Evolutionary conservation across 2,888 invertebrate genomes (phyloP), one percentile per base, ranked within the genome.

Genomic region (Teleogryllus oceanicus): DNA sequence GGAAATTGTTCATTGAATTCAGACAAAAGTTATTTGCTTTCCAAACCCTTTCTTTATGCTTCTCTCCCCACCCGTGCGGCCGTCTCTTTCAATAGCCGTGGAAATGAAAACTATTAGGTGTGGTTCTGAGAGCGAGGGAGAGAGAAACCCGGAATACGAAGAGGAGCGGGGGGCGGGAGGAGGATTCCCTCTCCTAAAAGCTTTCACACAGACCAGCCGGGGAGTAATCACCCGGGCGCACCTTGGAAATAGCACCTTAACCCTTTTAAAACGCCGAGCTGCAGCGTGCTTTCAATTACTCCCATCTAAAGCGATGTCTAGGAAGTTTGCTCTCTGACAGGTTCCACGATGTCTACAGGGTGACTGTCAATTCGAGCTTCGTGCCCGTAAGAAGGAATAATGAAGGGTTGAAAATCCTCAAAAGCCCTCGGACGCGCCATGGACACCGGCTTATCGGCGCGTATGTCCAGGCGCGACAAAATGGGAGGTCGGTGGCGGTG

Each of bases 1-100:
- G 62, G 62, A 62, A 62, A 62, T 62, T 76, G 24, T 76, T 76
- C 76, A 76, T 76, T 76, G 24, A 76, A 76, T 76, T 18, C 76
- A 76, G 76, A 76, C 76, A 76, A 76, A 76, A 37, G 76, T 24
- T 76, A 76, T 76, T 76, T 76, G 76, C 76, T 76, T 21, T 76
- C 62, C 62, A n/a, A 62, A 62, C 62, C 62, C 62, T 62, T 62
- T 62, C 62, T 62, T 62, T n/a, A 62, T 62, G 62, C 62, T 8
- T 62, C n/a, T n/a, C 12, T 12, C n/a, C n/a, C 62, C 62, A 18
- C 62, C 16, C n/a, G 62, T 62, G 13, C 62, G 62, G 62, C 62
- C 62, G 62, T 62, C 62, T 62, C 62, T 62, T 62, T 62, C 62
- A 62, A 62, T 62, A n/a, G 62, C 62, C 62, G 62, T 62, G 62